These are phyloP conservation scores for Cyprinodon tularosa DNA, from an alignment of 2,113 vertebrate genomes.

Conservation along the genomic window DNA sequence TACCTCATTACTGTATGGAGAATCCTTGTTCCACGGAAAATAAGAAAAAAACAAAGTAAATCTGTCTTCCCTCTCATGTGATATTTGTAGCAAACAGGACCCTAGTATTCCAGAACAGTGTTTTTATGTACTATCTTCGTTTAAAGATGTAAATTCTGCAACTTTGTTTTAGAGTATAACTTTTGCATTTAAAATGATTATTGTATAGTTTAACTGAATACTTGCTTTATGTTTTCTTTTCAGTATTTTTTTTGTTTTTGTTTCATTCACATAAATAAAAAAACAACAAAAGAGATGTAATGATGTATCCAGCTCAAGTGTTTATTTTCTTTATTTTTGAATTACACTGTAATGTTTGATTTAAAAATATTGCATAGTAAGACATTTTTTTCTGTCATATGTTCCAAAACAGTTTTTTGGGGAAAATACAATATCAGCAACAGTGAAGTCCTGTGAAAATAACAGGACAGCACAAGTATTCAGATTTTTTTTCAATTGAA, in stretches of 20 bases:
- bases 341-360: neutral
- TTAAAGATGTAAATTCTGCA: constrained; percentile 20
- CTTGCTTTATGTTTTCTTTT: neutral
- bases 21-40: constrained; percentile 20
- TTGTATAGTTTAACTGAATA: neutral
- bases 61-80: constrained; percentile 20
- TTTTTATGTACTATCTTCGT: neutral
- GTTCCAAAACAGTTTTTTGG: neutral
- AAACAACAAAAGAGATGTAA: neutral
- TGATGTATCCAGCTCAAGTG: neutral
- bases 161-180: constrained; percentile 10
- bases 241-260: no score
- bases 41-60: constrained; percentile 37
- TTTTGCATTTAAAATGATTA: neutral
- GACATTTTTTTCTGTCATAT: neutral
- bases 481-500: neutral
- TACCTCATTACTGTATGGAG: constrained; percentile 61
- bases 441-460: neutral
- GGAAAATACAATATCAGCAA: neutral
- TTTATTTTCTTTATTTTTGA: neutral
- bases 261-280: neutral
- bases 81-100: constrained; percentile 18
- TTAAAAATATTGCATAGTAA: neutral
- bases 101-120: neutral
- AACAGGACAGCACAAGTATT: neutral